These are phyloP conservation scores for Callipepla californica DNA, from an alignment of 2,113 vertebrate species.

Conservation along the genomic window DNA sequence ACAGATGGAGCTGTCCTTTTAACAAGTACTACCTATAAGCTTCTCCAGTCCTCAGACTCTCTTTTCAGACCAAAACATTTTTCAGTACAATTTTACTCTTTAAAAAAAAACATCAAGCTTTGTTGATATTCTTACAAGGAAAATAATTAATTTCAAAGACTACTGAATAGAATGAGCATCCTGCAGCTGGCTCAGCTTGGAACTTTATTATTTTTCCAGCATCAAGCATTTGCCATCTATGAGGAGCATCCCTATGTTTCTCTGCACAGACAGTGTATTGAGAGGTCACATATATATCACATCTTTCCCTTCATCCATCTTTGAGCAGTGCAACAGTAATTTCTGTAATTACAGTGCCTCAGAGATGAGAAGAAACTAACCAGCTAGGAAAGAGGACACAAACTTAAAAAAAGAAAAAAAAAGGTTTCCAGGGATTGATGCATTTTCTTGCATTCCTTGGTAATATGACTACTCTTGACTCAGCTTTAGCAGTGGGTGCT, in stretches of 20 bases:
- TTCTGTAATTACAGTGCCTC: background rate
- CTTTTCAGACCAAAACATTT: background rate
- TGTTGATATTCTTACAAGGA: background rate
- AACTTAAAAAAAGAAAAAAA: background rate
- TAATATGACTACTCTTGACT: background rate
- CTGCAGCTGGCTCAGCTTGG: background rate
- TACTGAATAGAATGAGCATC: background rate
- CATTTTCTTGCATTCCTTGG: background rate
- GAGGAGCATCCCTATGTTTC: background rate
- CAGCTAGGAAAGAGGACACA: background rate
- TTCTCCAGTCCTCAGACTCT: background rate
- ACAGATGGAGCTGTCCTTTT: background rate
- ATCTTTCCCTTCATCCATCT: background rate
- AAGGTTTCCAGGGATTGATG: background rate
- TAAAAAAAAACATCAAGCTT: background rate
- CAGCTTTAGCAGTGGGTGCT: background rate
- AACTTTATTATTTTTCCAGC: background rate
- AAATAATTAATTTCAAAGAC: background rate
- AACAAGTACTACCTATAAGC: background rate
- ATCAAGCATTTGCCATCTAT: rapidly evolving
- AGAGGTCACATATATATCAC: background rate
- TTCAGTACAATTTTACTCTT: background rate
- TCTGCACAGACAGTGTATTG: background rate
- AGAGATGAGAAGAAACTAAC: background rate
- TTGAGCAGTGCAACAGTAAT: background rate